Percentiles rank a stretch among this genome's conserved stretches.
These are phyloP conservation scores for Cheilosia urbana DNA, from an alignment of 2,888 invertebrate species.

Conservation along the genomic window DNA sequence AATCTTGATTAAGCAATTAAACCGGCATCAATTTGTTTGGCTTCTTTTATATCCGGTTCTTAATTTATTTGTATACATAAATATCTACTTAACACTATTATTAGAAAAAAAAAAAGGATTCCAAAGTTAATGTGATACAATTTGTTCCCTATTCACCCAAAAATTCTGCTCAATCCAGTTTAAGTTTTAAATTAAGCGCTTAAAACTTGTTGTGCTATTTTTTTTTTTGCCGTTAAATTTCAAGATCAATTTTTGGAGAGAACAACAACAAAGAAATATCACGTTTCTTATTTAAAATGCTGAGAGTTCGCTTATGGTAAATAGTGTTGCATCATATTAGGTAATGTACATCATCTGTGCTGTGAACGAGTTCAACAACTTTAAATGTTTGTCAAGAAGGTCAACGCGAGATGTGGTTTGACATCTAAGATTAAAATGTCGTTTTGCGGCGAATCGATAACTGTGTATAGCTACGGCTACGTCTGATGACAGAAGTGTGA, in stretches of 20 bases:
- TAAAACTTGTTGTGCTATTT: constrained; percentile 34
- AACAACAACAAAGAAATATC: constrained; percentile 18
- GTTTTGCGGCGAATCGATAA: neutral
- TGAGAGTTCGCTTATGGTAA: constrained; percentile 21
- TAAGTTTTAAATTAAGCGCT: constrained; percentile 4
- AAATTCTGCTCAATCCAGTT: constrained; percentile 33
- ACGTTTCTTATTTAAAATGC: constrained; percentile 47
- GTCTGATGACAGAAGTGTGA: neutral
- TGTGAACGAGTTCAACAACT: constrained; percentile 18
- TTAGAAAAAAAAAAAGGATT: neutral
- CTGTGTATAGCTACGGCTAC: neutral
- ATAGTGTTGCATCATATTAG: constrained; percentile 65
- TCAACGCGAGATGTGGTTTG: constrained; percentile 1
- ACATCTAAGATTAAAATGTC: constrained; percentile 23
- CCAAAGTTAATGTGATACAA: constrained; percentile 12
- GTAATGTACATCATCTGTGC: constrained; percentile 28
- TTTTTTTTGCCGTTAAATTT: constrained; percentile 22
- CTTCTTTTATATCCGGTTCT: constrained; percentile 10
- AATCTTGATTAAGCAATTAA: no score
- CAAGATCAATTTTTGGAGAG: constrained; percentile 26
- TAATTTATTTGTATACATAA: constrained; percentile 7
- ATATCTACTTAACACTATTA: neutral
- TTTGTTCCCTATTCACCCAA: neutral
- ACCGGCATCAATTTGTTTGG: neutral
- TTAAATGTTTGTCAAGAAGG: constrained; percentile 10